Conservation (phyloP, 2,113 vertebrate species). For the Muntiacus muntjak region DNA sequence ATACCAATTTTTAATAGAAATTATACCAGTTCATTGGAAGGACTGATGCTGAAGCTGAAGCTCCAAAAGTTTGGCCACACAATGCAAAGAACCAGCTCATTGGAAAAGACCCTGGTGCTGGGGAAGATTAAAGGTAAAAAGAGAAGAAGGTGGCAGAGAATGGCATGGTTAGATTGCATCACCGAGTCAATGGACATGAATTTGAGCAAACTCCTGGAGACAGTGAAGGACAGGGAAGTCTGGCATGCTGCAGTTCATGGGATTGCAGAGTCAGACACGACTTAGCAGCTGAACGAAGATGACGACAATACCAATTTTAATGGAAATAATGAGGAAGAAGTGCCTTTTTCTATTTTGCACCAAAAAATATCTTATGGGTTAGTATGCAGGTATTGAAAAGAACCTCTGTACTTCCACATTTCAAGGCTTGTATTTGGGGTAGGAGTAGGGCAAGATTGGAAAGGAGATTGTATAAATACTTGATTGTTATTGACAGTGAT, state of each 20-base stretch:
- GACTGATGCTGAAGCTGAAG: not conserved
- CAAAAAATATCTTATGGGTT: not conserved
- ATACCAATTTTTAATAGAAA: not conserved
- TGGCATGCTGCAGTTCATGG: not conserved
- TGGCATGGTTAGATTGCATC: not conserved
- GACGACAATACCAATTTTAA: not conserved
- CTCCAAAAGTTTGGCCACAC: not conserved
- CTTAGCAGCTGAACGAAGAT: not conserved
- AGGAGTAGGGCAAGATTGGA: not conserved
- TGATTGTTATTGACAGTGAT: not conserved
- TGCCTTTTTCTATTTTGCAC: not conserved
- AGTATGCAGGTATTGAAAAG: not conserved
- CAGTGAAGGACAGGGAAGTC: not conserved
- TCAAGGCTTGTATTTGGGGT: not conserved
- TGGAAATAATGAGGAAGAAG: not conserved
- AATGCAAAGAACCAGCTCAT: not conserved
- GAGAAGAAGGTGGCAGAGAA: not conserved
- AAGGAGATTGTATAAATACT: not conserved
- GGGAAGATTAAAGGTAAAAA: not conserved
- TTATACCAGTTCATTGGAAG: not conserved
- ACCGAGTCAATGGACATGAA: not conserved
- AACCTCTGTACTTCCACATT: not conserved
- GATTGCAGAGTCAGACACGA: not conserved
- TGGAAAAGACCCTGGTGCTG: not conserved
- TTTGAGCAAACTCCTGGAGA: not conserved